Percentiles rank a stretch among this genome's conserved stretches.
phyloP scores from a whole-genome alignment of 2,888 invertebrate genomes.

The Brenthis hecate region DNA sequence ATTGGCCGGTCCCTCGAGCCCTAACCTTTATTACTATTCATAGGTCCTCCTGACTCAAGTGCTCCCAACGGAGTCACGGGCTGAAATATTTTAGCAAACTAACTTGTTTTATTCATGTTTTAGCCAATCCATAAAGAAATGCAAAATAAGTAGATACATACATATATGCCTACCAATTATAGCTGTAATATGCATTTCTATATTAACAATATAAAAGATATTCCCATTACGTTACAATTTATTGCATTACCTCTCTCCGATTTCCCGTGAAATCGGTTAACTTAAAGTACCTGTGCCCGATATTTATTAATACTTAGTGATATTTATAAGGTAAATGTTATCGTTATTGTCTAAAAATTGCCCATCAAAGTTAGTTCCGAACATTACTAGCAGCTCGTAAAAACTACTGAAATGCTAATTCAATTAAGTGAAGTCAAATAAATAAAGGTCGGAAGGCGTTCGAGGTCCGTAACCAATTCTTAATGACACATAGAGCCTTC shows the following conservation, averaged over 20 bases:
- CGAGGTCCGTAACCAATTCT: slow-evolving; percentile 74
- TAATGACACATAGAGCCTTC: slow-evolving; percentile 80
- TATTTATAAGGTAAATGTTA: slow-evolving; percentile 67
- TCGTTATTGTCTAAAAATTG: slow-evolving; percentile 71
- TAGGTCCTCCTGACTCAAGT: slow-evolving; percentile 59
- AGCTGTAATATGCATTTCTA: background rate
- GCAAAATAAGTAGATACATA: background rate
- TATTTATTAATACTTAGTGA: slow-evolving; percentile 30
- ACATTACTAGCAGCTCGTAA: slow-evolving; percentile 74
- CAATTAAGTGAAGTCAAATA: slow-evolving; percentile 79
- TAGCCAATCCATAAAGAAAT: slow-evolving; percentile 3
- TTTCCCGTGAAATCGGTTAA: slow-evolving; percentile 28
- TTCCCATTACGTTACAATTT: slow-evolving; percentile 10
- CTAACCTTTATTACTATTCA: slow-evolving; percentile 78
- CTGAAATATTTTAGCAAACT: slow-evolving; percentile 39
- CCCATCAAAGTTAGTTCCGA: slow-evolving; percentile 70
- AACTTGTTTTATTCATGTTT: slow-evolving; percentile 13
- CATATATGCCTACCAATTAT: background rate
- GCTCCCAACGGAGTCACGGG: slow-evolving; percentile 42
- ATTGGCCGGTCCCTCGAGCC: slow-evolving; percentile 58
- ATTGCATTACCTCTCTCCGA: slow-evolving; percentile 12
- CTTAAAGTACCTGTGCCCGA: slow-evolving; percentile 21
- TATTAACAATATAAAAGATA: background rate
- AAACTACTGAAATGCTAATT: slow-evolving; percentile 77
- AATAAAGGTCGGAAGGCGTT: slow-evolving; percentile 68